phyloP scores from a whole-genome alignment of 2,797 vertebrate genomes.

The Squalus acanthias region DNA sequence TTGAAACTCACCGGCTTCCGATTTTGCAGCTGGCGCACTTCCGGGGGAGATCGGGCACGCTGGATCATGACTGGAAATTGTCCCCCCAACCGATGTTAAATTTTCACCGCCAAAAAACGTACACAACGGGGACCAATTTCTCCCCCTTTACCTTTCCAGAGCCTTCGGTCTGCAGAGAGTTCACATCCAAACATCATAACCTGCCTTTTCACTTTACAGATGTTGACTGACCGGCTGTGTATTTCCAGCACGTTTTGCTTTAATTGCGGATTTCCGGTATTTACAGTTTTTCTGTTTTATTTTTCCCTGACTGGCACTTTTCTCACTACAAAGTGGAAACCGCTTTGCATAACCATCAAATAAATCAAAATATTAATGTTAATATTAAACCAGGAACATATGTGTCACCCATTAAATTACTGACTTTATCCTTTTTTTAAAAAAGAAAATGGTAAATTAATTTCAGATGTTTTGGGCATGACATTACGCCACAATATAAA shows the following conservation, averaged over 20 bases:
- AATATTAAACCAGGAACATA: not conserved
- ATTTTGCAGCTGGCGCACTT: not conserved
- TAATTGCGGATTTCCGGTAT: not conserved
- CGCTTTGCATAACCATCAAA: constrained; percentile 16
- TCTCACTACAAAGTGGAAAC: not conserved
- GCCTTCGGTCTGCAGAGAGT: not conserved
- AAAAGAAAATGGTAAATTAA: constrained; percentile 11
- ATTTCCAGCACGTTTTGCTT: not conserved
- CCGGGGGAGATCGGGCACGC: too few species aligned
- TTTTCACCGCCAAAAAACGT: not conserved
- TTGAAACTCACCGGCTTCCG: not conserved
- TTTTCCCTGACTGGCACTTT: not conserved
- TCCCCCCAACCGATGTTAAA: not conserved
- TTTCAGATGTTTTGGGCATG: constrained; percentile 16
- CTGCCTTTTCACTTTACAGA: not conserved
- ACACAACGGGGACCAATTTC: not conserved
- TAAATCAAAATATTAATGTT: constrained; percentile 21
- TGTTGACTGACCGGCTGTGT: not conserved
- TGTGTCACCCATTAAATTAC: not conserved
- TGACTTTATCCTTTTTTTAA: not conserved
- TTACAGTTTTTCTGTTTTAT: not conserved
- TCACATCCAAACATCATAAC: not conserved
- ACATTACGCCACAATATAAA: not conserved
- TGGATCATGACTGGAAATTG: not conserved
- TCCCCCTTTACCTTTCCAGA: not conserved